Evolutionary conservation across 2,888 invertebrate genomes (phyloP), one percentile per base, ranked within the genome.

Genomic region (Drosophila parthenogenetica): DNA sequence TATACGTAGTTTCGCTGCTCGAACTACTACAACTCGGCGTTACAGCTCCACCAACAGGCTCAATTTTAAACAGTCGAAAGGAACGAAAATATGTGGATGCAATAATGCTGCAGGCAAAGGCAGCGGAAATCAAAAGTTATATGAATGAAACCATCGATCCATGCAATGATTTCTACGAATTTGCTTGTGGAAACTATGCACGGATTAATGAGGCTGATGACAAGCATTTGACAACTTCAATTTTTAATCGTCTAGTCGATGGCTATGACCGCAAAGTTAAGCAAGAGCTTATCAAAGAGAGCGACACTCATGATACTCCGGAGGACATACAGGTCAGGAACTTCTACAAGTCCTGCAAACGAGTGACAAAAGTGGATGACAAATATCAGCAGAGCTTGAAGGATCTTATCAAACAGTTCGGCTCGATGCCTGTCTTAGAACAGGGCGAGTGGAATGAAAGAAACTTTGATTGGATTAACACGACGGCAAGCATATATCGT

Each of bases 141-240:
- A 89, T 91, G 81, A 72, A 91, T 55, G 70, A 73, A 10, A 65
- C 43, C 2, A 66, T 77, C 0, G 81, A 92, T 77, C 91, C 91
- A 8, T 91, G 91, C 59, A 53, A 69, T 5, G 79, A 91, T 60
- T 91, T 92, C 54, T 91, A 92, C 46, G 65, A 74, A 8, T 91
- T 90, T 48, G 82, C 92, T 2, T 91, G 91, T 55, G 92, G 92
- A 7, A 90, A 89, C 39, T 91, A 88, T 84, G 43, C 65, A 0
- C 76, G 67, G 19, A 55, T 81, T 2, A 84, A 92, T 67, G 81
- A 85, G 3, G 89, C 90, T 17, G 70, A 53, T 10, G 11, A 59
- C 2, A 69, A 64, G 2, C 75, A 75, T 17, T 8, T 77, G 0
- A 77, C 80, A 1, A 91, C 92, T 2, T 90, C 90, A 0, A 19